phyloP scores from a whole-genome alignment of 2,888 invertebrate species.

The Drosophila mulleri region DNA sequence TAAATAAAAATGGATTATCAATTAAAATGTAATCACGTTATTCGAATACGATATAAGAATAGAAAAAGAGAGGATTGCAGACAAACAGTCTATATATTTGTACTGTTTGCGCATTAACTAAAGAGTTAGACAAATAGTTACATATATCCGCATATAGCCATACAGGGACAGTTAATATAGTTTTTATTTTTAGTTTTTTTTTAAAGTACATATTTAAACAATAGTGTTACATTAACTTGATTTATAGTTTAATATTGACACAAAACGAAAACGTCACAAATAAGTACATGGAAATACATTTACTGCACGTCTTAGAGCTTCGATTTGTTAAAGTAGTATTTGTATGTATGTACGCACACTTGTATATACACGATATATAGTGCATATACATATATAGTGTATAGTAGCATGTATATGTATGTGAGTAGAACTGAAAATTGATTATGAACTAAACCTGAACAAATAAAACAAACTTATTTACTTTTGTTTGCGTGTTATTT shows the following conservation, averaged over 20 bases:
- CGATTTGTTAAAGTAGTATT: conserved; percentile 74
- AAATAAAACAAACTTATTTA: conserved; percentile 63
- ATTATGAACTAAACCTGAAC: conserved; percentile 54
- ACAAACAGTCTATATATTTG: conserved; percentile 17
- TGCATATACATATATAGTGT: conserved; percentile 27
- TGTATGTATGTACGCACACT: conserved; percentile 48
- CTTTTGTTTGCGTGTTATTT: conserved; percentile 59
- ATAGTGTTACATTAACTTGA: conserved; percentile 50
- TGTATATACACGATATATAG: conserved; percentile 36
- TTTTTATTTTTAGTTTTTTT: neutral
- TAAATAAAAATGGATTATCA: neutral
- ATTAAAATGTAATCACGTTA: neutral
- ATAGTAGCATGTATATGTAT: conserved; percentile 13
- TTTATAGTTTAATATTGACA: conserved; percentile 42
- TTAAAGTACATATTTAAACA: conserved; percentile 31
- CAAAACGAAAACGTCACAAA: conserved; percentile 67
- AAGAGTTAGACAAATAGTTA: conserved; percentile 31
- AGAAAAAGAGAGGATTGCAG: neutral
- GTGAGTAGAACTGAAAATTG: conserved; percentile 53
- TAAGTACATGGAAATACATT: conserved; percentile 73
- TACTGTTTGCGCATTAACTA: conserved; percentile 27
- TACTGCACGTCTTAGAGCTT: conserved; percentile 84
- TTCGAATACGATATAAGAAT: neutral
- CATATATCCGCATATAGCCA: conserved; percentile 8
- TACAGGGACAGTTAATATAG: conserved; percentile 11